phyloP scores from a whole-genome alignment of 2,113 vertebrate genomes.

The Etia nguti region DNA sequence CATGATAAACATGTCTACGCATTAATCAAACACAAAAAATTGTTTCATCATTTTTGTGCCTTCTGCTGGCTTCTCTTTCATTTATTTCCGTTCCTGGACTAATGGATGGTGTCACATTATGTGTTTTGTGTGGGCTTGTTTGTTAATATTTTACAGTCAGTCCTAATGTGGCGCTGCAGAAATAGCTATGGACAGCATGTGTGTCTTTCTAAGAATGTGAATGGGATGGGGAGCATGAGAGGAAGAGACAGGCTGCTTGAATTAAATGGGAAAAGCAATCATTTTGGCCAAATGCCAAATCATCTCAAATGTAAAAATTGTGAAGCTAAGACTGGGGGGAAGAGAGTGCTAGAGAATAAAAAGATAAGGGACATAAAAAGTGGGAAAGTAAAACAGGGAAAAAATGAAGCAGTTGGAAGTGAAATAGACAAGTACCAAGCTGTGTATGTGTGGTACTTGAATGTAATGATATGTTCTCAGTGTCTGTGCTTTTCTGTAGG shows the following conservation, averaged over 20 bases:
- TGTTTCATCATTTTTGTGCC: not conserved
- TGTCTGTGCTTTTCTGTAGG: not conserved
- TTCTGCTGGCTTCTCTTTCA: not conserved
- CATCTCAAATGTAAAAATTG: constrained; percentile 2
- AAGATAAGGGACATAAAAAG: not conserved
- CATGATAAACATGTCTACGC: not conserved
- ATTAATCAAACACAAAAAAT: not conserved
- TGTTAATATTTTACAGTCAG: constrained; percentile 1
- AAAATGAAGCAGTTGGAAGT: not conserved
- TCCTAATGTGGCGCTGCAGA: not conserved
- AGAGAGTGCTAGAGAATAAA: not conserved
- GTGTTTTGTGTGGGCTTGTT: constrained; percentile 8
- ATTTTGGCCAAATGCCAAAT: constrained; percentile 31
- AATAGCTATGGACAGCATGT: not conserved
- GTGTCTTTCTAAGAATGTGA: not conserved
- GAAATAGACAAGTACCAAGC: not conserved
- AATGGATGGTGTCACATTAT: not conserved
- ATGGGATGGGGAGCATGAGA: not conserved
- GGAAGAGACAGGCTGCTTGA: not conserved
- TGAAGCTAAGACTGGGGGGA: not conserved
- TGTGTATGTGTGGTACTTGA: not conserved
- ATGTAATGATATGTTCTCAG: not conserved
- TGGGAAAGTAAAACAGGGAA: not conserved
- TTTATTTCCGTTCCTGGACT: not conserved
- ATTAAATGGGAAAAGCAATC: constrained; percentile 30